A percentile compares a stretch with the other conserved stretches of the same genome.
These are phyloP conservation scores for Microctonus hyperodae DNA, from an alignment of 2,888 invertebrate species.

Conservation along the genomic window DNA sequence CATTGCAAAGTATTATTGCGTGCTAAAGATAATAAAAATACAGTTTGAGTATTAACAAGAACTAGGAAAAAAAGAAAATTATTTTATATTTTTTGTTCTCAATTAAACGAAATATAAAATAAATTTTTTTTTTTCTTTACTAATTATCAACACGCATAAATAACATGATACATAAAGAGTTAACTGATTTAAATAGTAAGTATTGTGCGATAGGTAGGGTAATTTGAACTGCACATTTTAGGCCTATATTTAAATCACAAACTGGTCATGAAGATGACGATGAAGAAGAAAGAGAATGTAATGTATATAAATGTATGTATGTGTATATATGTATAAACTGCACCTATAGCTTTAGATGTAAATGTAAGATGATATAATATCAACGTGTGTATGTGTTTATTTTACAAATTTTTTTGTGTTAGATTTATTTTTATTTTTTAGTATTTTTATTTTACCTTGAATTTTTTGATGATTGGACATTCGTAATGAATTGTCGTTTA, in stretches of 20 bases:
- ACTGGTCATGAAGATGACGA: too few relatives aligned
- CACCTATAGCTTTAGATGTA: neutral
- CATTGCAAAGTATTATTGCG: neutral
- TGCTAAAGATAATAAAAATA: neutral
- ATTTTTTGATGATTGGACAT: neutral
- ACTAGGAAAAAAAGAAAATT: neutral
- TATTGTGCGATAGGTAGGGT: conserved; percentile 16
- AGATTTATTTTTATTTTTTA: neutral
- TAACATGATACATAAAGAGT: too few relatives aligned
- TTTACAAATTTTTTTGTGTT: neutral
- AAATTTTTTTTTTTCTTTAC: too few relatives aligned
- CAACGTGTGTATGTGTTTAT: neutral
- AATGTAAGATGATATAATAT: neutral
- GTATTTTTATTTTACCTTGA: neutral
- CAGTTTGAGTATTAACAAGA: neutral
- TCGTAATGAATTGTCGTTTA: neutral
- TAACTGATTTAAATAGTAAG: neutral
- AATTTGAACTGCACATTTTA: conserved; percentile 34
- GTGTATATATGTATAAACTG: neutral
- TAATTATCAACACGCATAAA: too few relatives aligned
- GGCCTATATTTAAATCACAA: conserved; percentile 33
- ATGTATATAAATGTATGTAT: neutral
- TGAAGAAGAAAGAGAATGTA: too few relatives aligned
- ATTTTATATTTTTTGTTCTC: too few relatives aligned
- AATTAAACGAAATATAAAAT: too few relatives aligned